Conservation (phyloP, 2,797 vertebrate species). For the Chloroceryle amazona region DNA sequence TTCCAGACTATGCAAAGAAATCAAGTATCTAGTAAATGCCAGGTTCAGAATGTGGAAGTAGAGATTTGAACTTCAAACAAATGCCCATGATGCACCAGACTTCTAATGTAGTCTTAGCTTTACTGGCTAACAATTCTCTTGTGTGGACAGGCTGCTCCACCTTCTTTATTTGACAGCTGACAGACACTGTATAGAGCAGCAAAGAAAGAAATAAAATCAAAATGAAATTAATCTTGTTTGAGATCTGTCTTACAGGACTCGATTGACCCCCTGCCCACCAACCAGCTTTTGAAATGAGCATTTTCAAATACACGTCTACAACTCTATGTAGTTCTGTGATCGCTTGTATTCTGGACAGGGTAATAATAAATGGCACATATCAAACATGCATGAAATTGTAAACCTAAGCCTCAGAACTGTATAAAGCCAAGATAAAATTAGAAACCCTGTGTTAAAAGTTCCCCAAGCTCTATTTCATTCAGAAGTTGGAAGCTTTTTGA, state of each 20-base stretch:
- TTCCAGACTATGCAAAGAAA: neutral
- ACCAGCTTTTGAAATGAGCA: neutral
- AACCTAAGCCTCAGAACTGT: neutral
- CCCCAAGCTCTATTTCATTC: neutral
- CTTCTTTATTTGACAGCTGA: too few relatives aligned
- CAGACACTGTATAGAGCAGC: constrained; percentile 43
- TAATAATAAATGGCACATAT: neutral
- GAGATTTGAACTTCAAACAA: neutral
- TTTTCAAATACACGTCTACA: neutral
- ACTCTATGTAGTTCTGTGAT: neutral
- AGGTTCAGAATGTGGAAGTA: neutral
- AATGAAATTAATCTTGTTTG: neutral
- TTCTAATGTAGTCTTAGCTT: neutral
- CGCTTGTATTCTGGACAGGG: neutral
- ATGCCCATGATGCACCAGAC: neutral
- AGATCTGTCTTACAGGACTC: neutral
- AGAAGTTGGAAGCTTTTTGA: neutral
- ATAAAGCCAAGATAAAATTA: neutral
- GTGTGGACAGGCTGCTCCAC: constrained; percentile 71
- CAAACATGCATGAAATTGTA: neutral
- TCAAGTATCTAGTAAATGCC: neutral
- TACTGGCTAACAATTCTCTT: constrained; percentile 90
- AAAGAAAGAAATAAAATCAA: neutral
- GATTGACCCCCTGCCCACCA: neutral
- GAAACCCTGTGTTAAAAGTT: neutral